Base-by-base conservation (phyloP, 2,888 invertebrate species). In the Polydrusus pterygomalis region DNA sequence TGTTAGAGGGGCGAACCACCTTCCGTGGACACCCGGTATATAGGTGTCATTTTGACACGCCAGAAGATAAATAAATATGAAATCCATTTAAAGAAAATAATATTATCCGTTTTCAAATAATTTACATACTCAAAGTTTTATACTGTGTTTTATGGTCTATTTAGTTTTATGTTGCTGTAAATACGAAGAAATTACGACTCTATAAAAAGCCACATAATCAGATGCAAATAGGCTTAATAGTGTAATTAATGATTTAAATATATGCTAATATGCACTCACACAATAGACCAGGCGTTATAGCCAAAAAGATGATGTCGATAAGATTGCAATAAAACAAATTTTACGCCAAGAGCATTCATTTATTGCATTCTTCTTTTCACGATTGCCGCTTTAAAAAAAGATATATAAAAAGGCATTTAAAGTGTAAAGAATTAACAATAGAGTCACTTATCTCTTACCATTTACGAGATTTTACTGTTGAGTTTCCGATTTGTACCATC, bases 181-280 rank as follows among this genome's bases (percentile, higher is more conserved):
- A 68, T 74, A 45, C 49, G 40, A 58, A 62, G 62, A 74, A 74
- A 74, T 74, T 62, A 74, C 60, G 68, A 68, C 67, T 58, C 74
- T 67, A 68, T 70, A 70, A 70, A 70, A 70, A 10, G 56, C 68
- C 17, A 25, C 20, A 38, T 70, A 70, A 70, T 70, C 51, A 62
- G 62, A 70, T 70, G 70, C 62, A 70, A 70, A 70, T 70, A 47
- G 70, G 20, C 47, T 20, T 63, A 51, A 70, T 63, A 63, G 70
- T 51, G 47, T 63, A 70, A 63, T 70, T 70, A 70, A 70, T 43
- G 68, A 56, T 68, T 67, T 67, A 67, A 67, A 67, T 67, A 67
- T 67, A 67, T 67, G 54, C 67, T 34, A 38, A 67, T 60, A 38
- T 20, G 49, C 45, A 69, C 43, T 20, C n/a, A 30, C 60, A 60